A percentile compares a stretch with the other conserved stretches of the same genome.
Conservation (phyloP, 53 echinoderm and acorn worm species). For the Henricia sp. region DNA sequence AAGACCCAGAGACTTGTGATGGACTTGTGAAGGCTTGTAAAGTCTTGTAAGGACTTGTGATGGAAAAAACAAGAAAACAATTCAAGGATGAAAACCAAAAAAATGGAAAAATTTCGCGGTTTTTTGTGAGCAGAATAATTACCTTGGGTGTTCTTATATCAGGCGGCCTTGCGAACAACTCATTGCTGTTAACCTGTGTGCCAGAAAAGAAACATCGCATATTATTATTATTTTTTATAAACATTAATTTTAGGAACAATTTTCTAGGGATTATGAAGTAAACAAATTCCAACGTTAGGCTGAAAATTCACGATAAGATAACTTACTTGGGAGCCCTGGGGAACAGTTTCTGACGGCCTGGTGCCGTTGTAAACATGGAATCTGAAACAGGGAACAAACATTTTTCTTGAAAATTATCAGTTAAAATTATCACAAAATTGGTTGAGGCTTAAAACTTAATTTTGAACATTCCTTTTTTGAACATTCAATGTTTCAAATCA, state of each 20-base stretch:
- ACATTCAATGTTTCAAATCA: background rate
- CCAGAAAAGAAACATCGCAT: background rate
- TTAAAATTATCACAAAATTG: no score
- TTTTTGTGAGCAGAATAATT: background rate
- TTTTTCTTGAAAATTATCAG: background rate
- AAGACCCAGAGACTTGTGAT: no score
- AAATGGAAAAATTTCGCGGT: background rate
- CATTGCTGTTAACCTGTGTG: slow-evolving; percentile 83
- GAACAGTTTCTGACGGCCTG: slow-evolving; percentile 87
- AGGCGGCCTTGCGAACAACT: slow-evolving; percentile 87
- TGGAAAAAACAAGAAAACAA: no score
- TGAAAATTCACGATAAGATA: slow-evolving; percentile 67
- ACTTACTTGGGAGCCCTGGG: slow-evolving; percentile 83
- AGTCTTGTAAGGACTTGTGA: no score
- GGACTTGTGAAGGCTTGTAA: no score
- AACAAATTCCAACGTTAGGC: background rate
- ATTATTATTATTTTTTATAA: background rate
- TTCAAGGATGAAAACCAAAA: no score
- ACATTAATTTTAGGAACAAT: background rate
- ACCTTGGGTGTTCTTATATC: slow-evolving; percentile 96
- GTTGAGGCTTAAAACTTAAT: background rate
- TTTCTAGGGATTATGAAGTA: background rate
- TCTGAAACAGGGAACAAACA: slow-evolving; percentile 47
- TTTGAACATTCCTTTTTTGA: no score
- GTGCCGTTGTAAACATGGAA: slow-evolving; percentile 97